A percentile compares a stretch with the other conserved stretches of the same genome.
Evolutionary conservation across 2,113 vertebrate species (phyloP).

Genomic region (Coreoperca whiteheadi): DNA sequence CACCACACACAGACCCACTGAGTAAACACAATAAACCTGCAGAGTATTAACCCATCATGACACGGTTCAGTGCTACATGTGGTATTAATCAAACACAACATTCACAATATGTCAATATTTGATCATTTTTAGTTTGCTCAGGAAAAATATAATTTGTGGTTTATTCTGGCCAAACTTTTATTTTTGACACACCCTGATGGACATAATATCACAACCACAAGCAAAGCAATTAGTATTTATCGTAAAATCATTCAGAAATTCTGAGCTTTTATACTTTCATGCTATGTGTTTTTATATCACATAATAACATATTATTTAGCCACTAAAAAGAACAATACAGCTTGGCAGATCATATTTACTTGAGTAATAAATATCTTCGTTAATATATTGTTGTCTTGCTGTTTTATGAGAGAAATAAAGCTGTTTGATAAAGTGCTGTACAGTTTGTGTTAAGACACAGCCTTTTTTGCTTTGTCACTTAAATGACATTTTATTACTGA

Average conservation of each 20-base stretch:
- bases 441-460: conserved; percentile 37
- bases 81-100: conserved; percentile 33
- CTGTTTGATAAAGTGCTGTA: background rate
- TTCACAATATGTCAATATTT: conserved; percentile 21
- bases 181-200: background rate
- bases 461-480: conserved; percentile 13
- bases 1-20: conserved; percentile 24
- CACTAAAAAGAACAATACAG: conserved; percentile 9
- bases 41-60: conserved; percentile 31
- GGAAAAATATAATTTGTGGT: conserved; percentile 13
- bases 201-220: background rate
- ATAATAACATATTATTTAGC: conserved; percentile 14
- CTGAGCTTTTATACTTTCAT: conserved; percentile 15
- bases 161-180: conserved; percentile 8
- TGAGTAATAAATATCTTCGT: conserved; percentile 31
- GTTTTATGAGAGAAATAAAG: conserved; percentile 46
- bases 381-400: background rate
- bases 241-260: conserved; percentile 13
- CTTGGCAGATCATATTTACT: conserved; percentile 26
- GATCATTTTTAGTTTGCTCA: conserved; percentile 22
- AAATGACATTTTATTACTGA: conserved; percentile 26
- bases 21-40: conserved; percentile 50
- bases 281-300: background rate
- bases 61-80: conserved; percentile 8
- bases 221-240: background rate